phyloP scores from a whole-genome alignment of 2,797 vertebrate species.

The Eulemur mongoz region DNA sequence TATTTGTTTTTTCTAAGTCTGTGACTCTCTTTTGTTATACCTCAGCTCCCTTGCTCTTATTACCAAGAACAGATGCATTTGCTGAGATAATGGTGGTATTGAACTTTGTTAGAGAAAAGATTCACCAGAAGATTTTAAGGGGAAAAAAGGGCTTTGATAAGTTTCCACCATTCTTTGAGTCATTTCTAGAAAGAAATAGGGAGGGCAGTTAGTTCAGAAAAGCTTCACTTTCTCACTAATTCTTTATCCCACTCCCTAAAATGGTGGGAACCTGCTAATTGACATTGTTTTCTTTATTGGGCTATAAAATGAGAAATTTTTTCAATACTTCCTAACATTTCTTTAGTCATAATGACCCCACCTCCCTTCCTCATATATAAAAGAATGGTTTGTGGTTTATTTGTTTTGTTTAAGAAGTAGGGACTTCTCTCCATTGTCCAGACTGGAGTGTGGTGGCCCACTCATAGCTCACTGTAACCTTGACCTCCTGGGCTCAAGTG shows the following conservation, averaged over 20 bases:
- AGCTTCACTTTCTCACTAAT: background rate
- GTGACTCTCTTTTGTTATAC: background rate
- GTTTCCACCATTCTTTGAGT: background rate
- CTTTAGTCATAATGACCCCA: background rate
- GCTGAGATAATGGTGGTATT: background rate
- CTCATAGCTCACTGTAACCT: background rate
- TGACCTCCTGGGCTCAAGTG: background rate
- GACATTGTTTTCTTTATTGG: background rate
- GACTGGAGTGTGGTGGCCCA: background rate
- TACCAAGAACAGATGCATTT: background rate
- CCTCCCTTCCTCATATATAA: background rate
- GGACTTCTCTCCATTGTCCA: background rate
- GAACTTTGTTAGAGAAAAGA: background rate
- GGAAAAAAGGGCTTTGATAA: background rate
- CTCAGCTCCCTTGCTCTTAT: background rate
- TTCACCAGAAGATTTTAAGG: background rate
- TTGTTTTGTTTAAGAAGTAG: background rate
- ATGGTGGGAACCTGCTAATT: background rate
- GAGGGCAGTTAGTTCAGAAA: background rate
- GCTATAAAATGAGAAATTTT: background rate
- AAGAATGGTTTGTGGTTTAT: background rate
- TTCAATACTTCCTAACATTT: background rate
- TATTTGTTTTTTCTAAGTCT: background rate
- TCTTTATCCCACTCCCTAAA: background rate
- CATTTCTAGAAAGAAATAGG: conserved; percentile 1